Conservation (phyloP, 2,888 invertebrate species). For the Tenthredo livida region DNA sequence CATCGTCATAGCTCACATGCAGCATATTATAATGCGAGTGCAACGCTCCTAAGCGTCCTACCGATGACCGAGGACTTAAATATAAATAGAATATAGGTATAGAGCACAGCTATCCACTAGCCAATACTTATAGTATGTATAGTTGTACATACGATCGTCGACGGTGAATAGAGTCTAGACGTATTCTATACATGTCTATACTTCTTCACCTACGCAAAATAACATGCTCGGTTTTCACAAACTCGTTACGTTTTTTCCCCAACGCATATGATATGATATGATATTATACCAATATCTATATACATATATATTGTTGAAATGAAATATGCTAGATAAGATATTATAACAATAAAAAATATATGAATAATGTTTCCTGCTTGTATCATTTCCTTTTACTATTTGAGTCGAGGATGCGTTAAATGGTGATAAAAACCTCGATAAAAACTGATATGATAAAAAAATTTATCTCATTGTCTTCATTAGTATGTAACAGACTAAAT, state of each 20-base stretch:
- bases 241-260: neutral
- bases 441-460: neutral
- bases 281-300: neutral
- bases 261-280: no score
- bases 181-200: neutral
- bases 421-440: neutral
- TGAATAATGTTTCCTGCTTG: neutral
- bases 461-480: neutral
- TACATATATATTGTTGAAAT: neutral
- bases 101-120: neutral
- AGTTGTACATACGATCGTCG: neutral
- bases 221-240: neutral
- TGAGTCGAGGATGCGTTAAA: neutral
- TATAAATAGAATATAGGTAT: slow-evolving; percentile 19
- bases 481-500: no score
- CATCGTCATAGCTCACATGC: slow-evolving; percentile 1
- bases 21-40: no score
- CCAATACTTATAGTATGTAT: neutral
- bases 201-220: neutral
- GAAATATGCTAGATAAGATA: neutral
- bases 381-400: neutral
- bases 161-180: neutral
- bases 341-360: neutral
- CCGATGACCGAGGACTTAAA: slow-evolving; percentile 33
- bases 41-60: slow-evolving; percentile 35